Base-by-base conservation (phyloP, 37 sponge, comb jelly and placozoan genomes). In the Eunapius fragilis region DNA sequence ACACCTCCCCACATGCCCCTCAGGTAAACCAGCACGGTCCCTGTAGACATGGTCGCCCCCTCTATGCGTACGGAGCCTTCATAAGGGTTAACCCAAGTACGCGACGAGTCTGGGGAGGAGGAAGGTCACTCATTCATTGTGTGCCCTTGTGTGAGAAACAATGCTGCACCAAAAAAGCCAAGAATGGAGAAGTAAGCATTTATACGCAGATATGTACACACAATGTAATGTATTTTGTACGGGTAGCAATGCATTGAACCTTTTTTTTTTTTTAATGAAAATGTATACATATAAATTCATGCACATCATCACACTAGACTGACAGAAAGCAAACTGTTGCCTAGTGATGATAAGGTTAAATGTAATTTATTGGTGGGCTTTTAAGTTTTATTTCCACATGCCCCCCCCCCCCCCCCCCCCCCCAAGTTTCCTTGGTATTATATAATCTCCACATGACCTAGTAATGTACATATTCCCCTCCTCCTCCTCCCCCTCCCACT, bases 1-100 rank as follows among this genome's bases (percentile, higher is more conserved):
- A 90, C 82, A 71, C 94, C 93, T 32, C 91, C 96, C 96, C 83
- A 82, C 78, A 50, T 31, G 9, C 25, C 35, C 37, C 70, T 35
- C 49, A 67, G 95, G 87, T 68, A 74, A 31, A 84, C 78, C 75
- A 82, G 83, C 38, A 80, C 87, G 58, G 72, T 12, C 19, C 83
- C 86, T 4, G 67, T 37, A 32, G 31, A 71, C 25, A 19, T 5
- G 27, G 4, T 26, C 3, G 35, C 28, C 23, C 36, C 28, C 3
- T 79, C 38, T 0, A 89, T 80, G 11, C 85, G 85, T 25, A 89
- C 84, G 26, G 77, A 74, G 12, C 90, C 90, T 41, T 79, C 38
- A 33, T 80, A 89, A 19, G 90, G 85, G 13, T 47, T 26, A 0
- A 36, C 17, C 80, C 84, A 83, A 5, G 74, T 33, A 0, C 4